phyloP scores from a whole-genome alignment of 2,888 invertebrate genomes.

The Steinernema scapterisci region DNA sequence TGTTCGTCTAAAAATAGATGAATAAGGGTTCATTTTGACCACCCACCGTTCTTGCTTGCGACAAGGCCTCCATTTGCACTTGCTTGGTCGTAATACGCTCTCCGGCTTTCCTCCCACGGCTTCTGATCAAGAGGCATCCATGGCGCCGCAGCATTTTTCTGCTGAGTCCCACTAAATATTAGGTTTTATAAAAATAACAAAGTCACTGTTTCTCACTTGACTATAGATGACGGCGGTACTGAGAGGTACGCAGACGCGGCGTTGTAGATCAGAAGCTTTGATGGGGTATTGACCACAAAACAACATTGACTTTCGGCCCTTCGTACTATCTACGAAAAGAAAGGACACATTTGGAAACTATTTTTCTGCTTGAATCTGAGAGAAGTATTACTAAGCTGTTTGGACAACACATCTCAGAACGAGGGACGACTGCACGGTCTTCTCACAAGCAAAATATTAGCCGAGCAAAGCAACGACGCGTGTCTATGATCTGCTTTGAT shows the following conservation, averaged over 20 bases:
- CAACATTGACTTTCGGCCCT: neutral
- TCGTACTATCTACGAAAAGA: too few relatives aligned
- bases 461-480: slow-evolving; percentile 5
- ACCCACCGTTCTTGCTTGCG: too few relatives aligned
- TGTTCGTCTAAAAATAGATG: neutral
- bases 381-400: neutral
- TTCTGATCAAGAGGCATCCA: slow-evolving; percentile 8
- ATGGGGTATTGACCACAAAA: slow-evolving; percentile 22
- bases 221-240: neutral
- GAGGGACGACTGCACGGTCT: neutral
- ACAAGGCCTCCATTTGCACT: neutral
- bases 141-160: neutral
- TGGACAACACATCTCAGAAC: neutral
- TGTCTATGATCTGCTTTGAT: slow-evolving; percentile 23
- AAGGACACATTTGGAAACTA: too few relatives aligned
- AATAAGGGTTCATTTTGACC: too few relatives aligned
- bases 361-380: too few relatives aligned
- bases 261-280: slow-evolving; percentile 15
- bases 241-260: slow-evolving; percentile 13
- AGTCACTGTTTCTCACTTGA: neutral
- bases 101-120: neutral
- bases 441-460: neutral
- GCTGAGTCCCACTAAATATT: too few relatives aligned
- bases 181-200: too few relatives aligned
- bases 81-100: slow-evolving; percentile 17